phyloP scores from a whole-genome alignment of 2,888 invertebrate genomes.

The Zygogramma bicolorata region DNA sequence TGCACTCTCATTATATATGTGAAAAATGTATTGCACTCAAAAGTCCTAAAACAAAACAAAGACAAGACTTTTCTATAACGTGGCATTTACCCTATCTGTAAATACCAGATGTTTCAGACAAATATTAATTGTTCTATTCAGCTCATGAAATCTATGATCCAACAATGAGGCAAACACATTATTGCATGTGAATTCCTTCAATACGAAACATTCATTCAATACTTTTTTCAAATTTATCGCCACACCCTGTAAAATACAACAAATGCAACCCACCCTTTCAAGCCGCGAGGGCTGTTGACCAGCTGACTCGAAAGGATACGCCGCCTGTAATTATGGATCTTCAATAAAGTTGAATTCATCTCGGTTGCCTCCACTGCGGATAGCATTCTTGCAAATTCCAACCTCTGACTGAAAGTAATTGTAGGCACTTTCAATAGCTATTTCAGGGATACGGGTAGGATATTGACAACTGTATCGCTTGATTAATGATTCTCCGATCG shows the following conservation, averaged over 20 bases:
- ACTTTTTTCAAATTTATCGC: not conserved
- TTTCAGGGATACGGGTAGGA: slow-evolving; percentile 13
- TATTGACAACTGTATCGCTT: slow-evolving; percentile 30
- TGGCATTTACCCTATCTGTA: no score
- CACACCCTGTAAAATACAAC: not conserved
- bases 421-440: not conserved
- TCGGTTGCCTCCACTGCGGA: not conserved
- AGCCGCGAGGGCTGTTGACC: not conserved
- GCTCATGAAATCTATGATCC: no score
- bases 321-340: slow-evolving; percentile 8
- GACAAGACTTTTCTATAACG: no score
- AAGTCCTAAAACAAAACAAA: no score
- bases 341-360: slow-evolving; percentile 1
- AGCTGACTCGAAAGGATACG: not conserved
- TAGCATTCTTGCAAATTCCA: not conserved
- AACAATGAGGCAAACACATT: no score
- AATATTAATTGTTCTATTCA: no score
- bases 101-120: no score
- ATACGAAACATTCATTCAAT: not conserved
- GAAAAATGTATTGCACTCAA: no score
- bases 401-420: not conserved
- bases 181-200: no score
- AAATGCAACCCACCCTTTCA: not conserved
- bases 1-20: no score
- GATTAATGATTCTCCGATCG: slow-evolving; percentile 26